Conservation (phyloP, 2,797 vertebrate species). For the Sarcophilus harrisii region DNA sequence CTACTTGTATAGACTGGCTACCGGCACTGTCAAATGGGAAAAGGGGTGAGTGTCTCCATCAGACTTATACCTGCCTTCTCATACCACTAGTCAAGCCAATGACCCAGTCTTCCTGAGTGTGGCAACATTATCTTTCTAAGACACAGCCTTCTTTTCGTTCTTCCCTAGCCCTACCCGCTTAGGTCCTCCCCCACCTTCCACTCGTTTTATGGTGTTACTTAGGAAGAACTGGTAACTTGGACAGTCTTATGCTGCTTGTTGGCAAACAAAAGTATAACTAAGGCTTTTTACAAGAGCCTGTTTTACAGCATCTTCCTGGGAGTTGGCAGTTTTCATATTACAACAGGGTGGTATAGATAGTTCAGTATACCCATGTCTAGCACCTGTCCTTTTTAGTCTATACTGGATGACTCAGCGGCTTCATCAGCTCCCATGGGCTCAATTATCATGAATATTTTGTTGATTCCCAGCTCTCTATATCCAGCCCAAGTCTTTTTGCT, state of each 20-base stretch:
- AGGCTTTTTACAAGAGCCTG: not conserved
- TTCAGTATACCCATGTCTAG: not conserved
- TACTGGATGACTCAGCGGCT: not conserved
- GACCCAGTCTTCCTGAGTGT: not conserved
- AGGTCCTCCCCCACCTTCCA: not conserved
- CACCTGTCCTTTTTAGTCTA: not conserved
- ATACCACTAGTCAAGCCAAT: not conserved
- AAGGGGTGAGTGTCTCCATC: not conserved
- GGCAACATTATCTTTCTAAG: not conserved
- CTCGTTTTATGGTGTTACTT: not conserved
- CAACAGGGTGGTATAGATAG: not conserved
- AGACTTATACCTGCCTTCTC: not conserved
- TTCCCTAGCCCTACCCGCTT: not conserved
- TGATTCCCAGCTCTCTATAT: not conserved
- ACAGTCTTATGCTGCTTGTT: not conserved
- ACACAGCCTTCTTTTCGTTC: not conserved
- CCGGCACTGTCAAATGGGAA: not conserved
- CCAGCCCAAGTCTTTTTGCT: not conserved
- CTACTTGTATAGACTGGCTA: not conserved
- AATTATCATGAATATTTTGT: not conserved
- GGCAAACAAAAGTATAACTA: not conserved
- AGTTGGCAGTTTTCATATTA: not conserved
- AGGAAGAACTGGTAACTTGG: not conserved
- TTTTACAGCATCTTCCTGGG: not conserved
- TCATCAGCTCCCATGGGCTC: not conserved